Evolutionary conservation across 2,888 invertebrate genomes (phyloP), one percentile per base, ranked within the genome.

Genomic region (Sinodicranocentrus sp.): DNA sequence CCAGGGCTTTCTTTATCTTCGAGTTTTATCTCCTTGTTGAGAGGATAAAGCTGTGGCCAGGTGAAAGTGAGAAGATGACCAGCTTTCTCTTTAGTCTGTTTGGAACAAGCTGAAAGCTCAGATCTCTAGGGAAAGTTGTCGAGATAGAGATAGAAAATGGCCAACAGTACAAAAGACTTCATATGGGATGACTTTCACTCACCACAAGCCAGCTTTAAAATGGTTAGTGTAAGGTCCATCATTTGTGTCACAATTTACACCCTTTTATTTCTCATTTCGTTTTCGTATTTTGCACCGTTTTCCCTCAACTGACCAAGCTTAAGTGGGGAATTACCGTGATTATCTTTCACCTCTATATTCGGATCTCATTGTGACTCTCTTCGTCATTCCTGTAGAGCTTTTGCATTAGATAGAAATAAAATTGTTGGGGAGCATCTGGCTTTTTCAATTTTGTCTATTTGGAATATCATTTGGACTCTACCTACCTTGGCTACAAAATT

Each of bases 321-420:
- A 95, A 95, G 89, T 94, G 94, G 0, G 91, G 95, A 43, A 94
- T 96, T 72, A 78, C 84, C 43, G 70, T 87, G 5, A 78, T 96
- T 91, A 95, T 96, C 90, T 93, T 95, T 72, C 95, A 96, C 90
- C 91, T 96, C 54, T 93, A 95, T 0, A 92, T 95, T 96, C 96
- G 8, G 96, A 96, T 90, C 91, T 96, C 87, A 93, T 96, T 70
- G 96, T 96, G 44, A 94, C 94, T 0, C 95, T 95, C 89, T 92
- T 95, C 86, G 94, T 94, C 91, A 94, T 95, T 89, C 95, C 95
- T 0, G 75, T 82, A 6, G 89, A 82, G 67, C 85, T 87, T 0
- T 68, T 80, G 23, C 95, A 95, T 95, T 91, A 94, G 28, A 91
- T 94, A 0, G 95, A 95, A 0, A 94, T 94, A 13, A 93, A 94